These are phyloP conservation scores for Anguilla japonica DNA, from an alignment of 2,113 vertebrate genomes.

Conservation along the genomic window DNA sequence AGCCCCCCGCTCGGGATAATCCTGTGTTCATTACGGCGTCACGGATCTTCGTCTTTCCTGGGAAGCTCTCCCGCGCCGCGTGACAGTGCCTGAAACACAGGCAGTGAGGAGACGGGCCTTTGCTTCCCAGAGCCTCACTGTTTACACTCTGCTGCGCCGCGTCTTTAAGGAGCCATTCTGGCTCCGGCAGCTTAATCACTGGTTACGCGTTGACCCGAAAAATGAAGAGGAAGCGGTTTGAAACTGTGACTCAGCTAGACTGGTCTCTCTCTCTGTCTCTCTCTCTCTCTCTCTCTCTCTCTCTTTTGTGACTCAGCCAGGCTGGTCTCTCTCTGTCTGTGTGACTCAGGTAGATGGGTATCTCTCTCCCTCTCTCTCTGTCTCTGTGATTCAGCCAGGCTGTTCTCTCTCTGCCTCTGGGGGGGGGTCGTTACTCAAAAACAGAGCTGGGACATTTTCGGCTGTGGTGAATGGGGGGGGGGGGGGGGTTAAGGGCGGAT, in stretches of 20 bases:
- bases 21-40: neutral
- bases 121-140: neutral
- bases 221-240: neutral
- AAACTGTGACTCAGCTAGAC: no score
- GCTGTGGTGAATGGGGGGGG: slow-evolving; percentile 48
- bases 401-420: no score
- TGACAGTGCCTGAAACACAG: neutral
- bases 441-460: neutral
- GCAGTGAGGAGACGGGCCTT: neutral
- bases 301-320: neutral
- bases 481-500: slow-evolving; percentile 50
- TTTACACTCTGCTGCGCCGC: neutral
- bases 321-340: neutral
- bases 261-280: no score
- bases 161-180: neutral
- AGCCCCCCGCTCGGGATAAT: neutral
- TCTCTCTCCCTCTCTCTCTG: neutral
- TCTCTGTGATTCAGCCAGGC: no score
- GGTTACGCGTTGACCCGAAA: neutral
- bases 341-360: neutral
- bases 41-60: neutral
- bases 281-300: no score
- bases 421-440: no score
- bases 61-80: neutral
- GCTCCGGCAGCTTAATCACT: neutral